phyloP scores from a whole-genome alignment of 1,140 invertebrate genomes.

The roundworm (Caenorhabditis elegans) region DNA sequence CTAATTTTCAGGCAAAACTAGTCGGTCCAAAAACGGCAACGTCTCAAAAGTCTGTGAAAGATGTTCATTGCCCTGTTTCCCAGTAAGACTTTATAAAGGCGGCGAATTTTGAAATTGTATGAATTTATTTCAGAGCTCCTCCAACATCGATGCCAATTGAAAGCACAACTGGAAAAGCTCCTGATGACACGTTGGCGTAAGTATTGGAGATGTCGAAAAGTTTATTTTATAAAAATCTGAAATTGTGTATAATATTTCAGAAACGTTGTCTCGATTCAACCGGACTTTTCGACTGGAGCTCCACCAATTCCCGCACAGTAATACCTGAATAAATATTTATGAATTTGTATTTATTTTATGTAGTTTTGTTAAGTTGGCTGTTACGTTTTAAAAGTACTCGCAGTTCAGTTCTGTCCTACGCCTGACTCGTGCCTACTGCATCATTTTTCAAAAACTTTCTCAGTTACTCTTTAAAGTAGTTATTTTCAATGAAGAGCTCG shows the following conservation, averaged over 20 bases:
- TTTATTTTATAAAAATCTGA: background rate
- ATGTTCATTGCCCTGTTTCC: background rate
- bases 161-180: background rate
- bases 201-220: background rate
- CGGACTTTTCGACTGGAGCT: background rate
- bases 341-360: too few relatives aligned
- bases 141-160: background rate
- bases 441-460: too few relatives aligned
- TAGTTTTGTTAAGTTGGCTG: too few relatives aligned
- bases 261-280: background rate
- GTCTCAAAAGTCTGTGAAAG: background rate
- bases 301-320: too few relatives aligned
- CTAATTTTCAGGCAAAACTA: background rate
- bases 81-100: background rate
- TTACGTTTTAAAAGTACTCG: too few relatives aligned
- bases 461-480: too few relatives aligned
- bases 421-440: too few relatives aligned
- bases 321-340: too few relatives aligned
- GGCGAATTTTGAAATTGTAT: too few relatives aligned
- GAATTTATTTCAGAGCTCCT: background rate
- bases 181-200: background rate
- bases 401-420: too few relatives aligned
- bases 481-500: too few relatives aligned
- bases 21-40: background rate
- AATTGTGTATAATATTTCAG: background rate